phyloP scores from a whole-genome alignment of 2,113 vertebrate genomes.

The Microcebus ravelobensis region DNA sequence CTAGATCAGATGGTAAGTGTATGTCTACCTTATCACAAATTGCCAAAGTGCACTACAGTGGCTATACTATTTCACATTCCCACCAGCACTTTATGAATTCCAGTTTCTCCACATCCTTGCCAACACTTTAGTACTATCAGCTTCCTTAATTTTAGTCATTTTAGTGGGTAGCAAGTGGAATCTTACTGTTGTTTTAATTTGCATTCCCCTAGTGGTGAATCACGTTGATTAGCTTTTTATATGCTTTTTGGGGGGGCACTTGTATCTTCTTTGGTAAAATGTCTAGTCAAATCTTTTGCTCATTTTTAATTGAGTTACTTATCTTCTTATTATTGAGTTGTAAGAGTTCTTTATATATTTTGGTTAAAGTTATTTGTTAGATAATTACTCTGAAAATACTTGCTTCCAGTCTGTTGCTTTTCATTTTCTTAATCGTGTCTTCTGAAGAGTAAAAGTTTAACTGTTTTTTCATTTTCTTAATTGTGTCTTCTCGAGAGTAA shows the following conservation, averaged over 20 bases:
- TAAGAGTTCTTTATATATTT: constrained; percentile 20
- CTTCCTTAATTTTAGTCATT: not conserved
- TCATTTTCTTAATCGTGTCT: not conserved
- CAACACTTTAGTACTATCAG: not conserved
- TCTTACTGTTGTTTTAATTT: not conserved
- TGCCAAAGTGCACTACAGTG: not conserved
- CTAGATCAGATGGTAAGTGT: not conserved
- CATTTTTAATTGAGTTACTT: not conserved
- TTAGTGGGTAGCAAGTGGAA: not conserved
- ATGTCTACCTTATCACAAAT: not conserved
- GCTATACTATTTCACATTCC: not conserved
- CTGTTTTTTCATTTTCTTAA: no score
- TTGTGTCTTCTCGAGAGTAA: no score
- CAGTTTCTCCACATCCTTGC: not conserved
- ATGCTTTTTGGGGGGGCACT: not conserved
- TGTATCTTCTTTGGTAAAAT: not conserved
- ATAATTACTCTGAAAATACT: constrained; percentile 33
- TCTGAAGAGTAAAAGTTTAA: not conserved
- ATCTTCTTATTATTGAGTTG: not conserved
- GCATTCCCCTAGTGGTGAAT: not conserved
- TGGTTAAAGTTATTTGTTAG: not conserved
- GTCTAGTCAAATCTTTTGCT: not conserved
- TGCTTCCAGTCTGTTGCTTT: constrained; percentile 39
- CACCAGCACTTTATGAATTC: not conserved
- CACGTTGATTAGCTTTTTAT: not conserved